phyloP scores from a whole-genome alignment of 2,113 vertebrate genomes.

The Falcunculus frontatus region DNA sequence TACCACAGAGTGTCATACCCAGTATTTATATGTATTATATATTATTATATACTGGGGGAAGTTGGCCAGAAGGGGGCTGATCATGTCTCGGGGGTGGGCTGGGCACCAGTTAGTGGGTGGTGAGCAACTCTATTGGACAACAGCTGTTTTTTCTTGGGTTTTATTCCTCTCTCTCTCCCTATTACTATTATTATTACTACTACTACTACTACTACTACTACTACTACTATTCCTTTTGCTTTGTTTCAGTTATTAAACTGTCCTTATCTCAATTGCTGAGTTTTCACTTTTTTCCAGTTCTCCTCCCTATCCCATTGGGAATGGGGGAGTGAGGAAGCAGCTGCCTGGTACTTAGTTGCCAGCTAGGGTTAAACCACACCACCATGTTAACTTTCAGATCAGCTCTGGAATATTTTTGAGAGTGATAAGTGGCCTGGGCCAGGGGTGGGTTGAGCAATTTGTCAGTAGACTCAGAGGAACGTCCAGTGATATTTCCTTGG shows the following conservation, averaged over 20 bases:
- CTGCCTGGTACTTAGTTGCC: background rate
- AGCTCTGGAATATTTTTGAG: background rate
- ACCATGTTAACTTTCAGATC: background rate
- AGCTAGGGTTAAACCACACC: background rate
- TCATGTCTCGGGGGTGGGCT: background rate
- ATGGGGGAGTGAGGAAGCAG: background rate
- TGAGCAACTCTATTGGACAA: background rate
- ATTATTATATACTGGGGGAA: background rate
- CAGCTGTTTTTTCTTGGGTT: background rate
- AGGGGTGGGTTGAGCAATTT: background rate
- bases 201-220: background rate
- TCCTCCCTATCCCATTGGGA: background rate
- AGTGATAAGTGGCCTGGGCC: background rate
- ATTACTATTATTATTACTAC: background rate
- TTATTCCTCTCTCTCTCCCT: background rate
- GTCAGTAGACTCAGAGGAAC: background rate
- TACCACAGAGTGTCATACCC: too few species aligned
- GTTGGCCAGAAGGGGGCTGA: background rate
- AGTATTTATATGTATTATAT: background rate
- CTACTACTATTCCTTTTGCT: background rate
- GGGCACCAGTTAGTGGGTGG: background rate
- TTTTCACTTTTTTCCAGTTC: background rate
- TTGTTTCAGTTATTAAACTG: background rate
- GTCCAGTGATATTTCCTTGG: background rate
- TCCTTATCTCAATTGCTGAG: background rate